Conservation (phyloP, 1,140 invertebrate genomes). For the Apolygus lucorum region DNA sequence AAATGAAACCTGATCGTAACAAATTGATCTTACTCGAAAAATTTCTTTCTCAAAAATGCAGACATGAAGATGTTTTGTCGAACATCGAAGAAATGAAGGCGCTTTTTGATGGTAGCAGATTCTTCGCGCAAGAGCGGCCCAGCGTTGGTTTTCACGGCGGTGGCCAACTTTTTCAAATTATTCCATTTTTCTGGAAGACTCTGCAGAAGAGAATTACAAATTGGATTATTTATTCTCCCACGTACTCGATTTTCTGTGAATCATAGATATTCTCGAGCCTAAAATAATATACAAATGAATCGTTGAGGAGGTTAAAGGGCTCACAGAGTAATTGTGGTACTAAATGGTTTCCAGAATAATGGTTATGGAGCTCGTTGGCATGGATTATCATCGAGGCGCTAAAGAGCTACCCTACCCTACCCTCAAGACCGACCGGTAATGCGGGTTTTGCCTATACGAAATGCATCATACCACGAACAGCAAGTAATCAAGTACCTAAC, state of each 20-base stretch:
- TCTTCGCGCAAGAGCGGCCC: conserved; percentile 64
- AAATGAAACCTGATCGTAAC: neutral
- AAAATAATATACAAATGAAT: no score
- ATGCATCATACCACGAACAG: no score
- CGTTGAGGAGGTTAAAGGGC: no score
- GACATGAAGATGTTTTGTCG: conserved; percentile 66
- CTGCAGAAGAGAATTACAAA: conserved; percentile 43
- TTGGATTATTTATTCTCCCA: neutral
- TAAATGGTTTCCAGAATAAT: no score
- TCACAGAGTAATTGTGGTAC: no score
- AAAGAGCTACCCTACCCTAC: no score
- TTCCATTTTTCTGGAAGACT: conserved; percentile 82
- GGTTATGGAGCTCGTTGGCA: no score
- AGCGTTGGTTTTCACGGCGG: conserved; percentile 76
- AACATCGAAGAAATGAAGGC: conserved; percentile 68
- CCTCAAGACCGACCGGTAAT: no score
- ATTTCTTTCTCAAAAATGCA: conserved; percentile 51
- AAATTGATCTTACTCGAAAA: conserved; percentile 51
- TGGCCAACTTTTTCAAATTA: conserved; percentile 73
- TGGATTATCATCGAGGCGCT: no score
- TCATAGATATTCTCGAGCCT: no score
- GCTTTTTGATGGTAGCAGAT: conserved; percentile 53
- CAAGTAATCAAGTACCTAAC: no score
- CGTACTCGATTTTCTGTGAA: neutral
- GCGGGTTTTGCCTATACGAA: no score